These are phyloP conservation scores for Pharmacophagus antenor DNA, from an alignment of 2,888 invertebrate species.

Conservation along the genomic window DNA sequence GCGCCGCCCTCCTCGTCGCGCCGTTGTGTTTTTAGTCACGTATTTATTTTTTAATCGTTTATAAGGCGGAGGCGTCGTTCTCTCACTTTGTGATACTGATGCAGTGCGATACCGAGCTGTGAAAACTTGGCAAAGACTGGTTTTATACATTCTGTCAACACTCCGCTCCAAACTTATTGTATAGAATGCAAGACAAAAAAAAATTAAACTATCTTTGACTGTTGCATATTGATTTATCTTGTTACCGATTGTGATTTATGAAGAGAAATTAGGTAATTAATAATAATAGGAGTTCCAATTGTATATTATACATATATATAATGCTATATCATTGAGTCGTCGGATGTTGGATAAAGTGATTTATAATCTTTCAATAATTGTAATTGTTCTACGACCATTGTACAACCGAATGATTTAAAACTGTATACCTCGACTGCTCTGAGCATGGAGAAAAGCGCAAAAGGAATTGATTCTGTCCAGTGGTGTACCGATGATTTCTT, in stretches of 20 bases:
- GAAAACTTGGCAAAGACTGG: slow-evolving; percentile 27
- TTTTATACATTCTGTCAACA: slow-evolving; percentile 27
- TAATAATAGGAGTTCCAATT: slow-evolving; percentile 81
- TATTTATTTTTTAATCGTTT: slow-evolving; percentile 51
- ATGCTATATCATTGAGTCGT: slow-evolving; percentile 57
- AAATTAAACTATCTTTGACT: slow-evolving; percentile 54
- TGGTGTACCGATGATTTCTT: neutral
- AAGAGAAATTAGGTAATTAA: slow-evolving; percentile 75
- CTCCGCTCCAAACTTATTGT: slow-evolving; percentile 26
- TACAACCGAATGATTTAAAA: slow-evolving; percentile 30
- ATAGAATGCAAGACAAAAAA: slow-evolving; percentile 36
- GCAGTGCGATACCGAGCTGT: slow-evolving; percentile 28
- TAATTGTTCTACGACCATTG: slow-evolving; percentile 34
- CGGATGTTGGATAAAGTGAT: slow-evolving; percentile 47
- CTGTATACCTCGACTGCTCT: slow-evolving; percentile 29
- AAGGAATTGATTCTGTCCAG: slow-evolving; percentile 19
- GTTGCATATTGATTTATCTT: slow-evolving; percentile 63
- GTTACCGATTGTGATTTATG: slow-evolving; percentile 78
- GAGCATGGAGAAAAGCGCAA: slow-evolving; percentile 26
- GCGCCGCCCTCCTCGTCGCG: slow-evolving; percentile 8
- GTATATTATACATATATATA: slow-evolving; percentile 75
- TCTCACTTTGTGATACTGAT: slow-evolving; percentile 37
- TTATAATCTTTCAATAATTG: slow-evolving; percentile 35
- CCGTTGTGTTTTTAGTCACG: slow-evolving; percentile 47
- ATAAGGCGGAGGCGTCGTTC: slow-evolving; percentile 29